Percentiles rank a stretch among this genome's conserved stretches.
Evolutionary conservation across 2,797 vertebrate species (phyloP).

Genomic region (Manis javanica): DNA sequence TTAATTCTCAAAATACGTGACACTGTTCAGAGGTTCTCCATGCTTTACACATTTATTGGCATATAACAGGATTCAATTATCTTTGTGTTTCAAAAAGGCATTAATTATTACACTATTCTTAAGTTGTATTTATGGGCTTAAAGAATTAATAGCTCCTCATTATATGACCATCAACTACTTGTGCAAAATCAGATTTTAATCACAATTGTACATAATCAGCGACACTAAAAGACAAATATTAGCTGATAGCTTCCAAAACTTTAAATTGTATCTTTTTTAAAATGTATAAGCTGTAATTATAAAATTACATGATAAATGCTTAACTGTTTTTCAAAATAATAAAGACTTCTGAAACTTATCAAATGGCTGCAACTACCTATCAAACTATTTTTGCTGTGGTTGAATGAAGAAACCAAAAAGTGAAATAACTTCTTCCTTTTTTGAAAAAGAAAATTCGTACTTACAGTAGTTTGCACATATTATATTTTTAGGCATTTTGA

Average conservation of each 20-base stretch:
- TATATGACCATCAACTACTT: conserved; percentile 42
- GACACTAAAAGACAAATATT: conserved; percentile 47
- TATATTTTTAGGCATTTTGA: background rate
- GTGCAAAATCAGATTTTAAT: conserved; percentile 61
- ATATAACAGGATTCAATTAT: conserved; percentile 34
- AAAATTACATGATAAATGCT: conserved; percentile 11
- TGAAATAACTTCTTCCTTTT: conserved; percentile 7
- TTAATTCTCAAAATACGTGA: conserved; percentile 48
- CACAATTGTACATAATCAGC: background rate
- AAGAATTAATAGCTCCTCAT: conserved; percentile 56
- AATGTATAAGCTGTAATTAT: conserved; percentile 9
- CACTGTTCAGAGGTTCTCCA: background rate
- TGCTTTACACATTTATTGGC: conserved; percentile 2
- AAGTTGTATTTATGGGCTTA: conserved; percentile 45
- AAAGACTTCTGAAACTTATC: conserved; percentile 27
- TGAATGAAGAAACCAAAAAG: conserved; percentile 16
- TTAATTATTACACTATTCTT: conserved; percentile 7
- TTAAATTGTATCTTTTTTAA: conserved; percentile 42
- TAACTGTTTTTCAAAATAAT: conserved; percentile 57
- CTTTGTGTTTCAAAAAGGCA: conserved; percentile 53
- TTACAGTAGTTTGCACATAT: background rate
- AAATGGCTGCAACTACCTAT: background rate
- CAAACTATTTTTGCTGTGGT: background rate
- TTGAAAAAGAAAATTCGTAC: background rate
- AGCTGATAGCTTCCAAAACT: conserved; percentile 34